Evolutionary conservation across 2,113 vertebrate genomes (phyloP).

Genomic region (Tetrao urogallus): DNA sequence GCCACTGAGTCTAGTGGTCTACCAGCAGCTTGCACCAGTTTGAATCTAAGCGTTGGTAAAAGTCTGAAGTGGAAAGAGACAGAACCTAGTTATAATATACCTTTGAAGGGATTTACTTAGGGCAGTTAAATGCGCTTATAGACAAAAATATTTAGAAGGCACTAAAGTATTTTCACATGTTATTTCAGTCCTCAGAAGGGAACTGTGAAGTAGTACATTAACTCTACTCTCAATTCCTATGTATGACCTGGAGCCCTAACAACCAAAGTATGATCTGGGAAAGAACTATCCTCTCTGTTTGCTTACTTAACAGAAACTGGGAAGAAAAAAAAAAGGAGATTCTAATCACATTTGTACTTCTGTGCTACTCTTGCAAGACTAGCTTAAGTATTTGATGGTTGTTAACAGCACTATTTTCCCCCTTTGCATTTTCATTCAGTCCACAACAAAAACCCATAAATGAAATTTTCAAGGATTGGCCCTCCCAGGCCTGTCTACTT

Average conservation of each 20-base stretch:
- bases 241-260: background rate
- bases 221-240: background rate
- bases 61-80: background rate
- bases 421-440: background rate
- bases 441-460: background rate
- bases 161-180: background rate
- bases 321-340: background rate
- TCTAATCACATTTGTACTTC: background rate
- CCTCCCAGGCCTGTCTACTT: background rate
- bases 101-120: background rate
- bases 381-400: background rate
- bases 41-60: background rate
- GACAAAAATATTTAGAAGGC: background rate
- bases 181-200: background rate
- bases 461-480: background rate
- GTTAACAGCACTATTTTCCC: background rate
- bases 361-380: background rate
- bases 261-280: background rate
- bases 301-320: background rate
- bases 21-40: background rate
- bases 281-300: background rate
- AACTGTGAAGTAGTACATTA: background rate
- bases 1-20: fast-evolving
- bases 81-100: background rate
- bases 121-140: background rate